Evolutionary conservation across 2,113 vertebrate genomes (phyloP).

Genomic region (Calonectris borealis): DNA sequence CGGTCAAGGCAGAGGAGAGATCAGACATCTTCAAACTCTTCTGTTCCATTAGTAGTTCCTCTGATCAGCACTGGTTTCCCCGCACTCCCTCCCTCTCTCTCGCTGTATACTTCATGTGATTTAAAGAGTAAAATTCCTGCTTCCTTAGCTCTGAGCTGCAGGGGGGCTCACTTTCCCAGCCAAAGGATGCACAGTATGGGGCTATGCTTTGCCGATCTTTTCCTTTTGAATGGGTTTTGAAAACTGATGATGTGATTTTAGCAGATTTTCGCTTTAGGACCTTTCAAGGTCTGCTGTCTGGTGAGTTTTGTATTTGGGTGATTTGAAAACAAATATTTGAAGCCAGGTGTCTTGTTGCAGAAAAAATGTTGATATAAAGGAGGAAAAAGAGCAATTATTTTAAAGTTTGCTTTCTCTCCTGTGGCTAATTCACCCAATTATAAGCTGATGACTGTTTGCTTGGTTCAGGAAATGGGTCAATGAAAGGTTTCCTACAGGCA

Average conservation of each 20-base stretch:
- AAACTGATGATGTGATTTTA: neutral
- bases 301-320: neutral
- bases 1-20: neutral
- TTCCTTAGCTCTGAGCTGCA: constrained; percentile 5
- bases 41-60: constrained; percentile 46
- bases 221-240: constrained; percentile 1
- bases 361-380: neutral
- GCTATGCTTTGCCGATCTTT: neutral
- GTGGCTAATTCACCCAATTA: constrained; percentile 50
- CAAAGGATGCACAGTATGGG: neutral
- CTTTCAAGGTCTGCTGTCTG: neutral
- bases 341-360: neutral
- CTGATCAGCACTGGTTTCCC: constrained; percentile 30
- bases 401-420: constrained; percentile 47
- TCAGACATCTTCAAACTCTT: constrained; percentile 37
- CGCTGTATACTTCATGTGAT: constrained; percentile 26
- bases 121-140: constrained; percentile 28
- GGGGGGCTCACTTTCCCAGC: neutral
- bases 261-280: neutral
- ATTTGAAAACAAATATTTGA: constrained; percentile 31
- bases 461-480: constrained; percentile 35
- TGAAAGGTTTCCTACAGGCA: constrained; percentile 27
- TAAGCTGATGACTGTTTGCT: constrained; percentile 32
- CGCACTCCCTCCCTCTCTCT: neutral
- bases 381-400: constrained; percentile 23